These are phyloP conservation scores for Carposina sasakii DNA, from an alignment of 1,140 invertebrate genomes.

Conservation along the genomic window DNA sequence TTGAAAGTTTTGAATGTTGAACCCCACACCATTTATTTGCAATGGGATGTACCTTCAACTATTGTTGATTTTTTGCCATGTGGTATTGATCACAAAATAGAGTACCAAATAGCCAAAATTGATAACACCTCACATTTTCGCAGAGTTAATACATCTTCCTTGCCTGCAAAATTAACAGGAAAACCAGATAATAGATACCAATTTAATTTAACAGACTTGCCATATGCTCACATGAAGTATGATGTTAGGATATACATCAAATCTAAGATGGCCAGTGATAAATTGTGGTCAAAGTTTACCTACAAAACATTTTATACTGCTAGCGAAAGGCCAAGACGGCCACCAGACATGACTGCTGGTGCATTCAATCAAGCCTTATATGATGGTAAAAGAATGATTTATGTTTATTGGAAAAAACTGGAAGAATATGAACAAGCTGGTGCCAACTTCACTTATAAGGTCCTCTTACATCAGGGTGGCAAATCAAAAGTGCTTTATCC, in stretches of 20 bases:
- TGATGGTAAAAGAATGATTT: conserved; percentile 71
- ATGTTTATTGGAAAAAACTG: conserved; percentile 81
- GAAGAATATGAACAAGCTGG: conserved; percentile 72
- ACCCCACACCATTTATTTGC: conserved; percentile 72
- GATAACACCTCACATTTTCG: conserved; percentile 73
- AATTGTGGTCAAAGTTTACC: conserved; percentile 78
- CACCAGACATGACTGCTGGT: conserved; percentile 77
- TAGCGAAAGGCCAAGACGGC: conserved; percentile 73
- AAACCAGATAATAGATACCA: conserved; percentile 41
- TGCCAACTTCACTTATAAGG: conserved; percentile 56
- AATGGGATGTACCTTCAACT: conserved; percentile 75
- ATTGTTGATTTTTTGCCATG: conserved; percentile 73
- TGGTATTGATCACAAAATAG: conserved; percentile 75
- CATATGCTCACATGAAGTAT: conserved; percentile 79
- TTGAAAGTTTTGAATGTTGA: conserved; percentile 73
- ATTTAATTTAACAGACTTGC: conserved; percentile 74
- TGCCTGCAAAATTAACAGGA: conserved; percentile 34
- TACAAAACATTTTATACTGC: conserved; percentile 74
- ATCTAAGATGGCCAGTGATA: conserved; percentile 68
- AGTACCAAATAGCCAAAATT: conserved; percentile 77
- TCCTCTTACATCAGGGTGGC: conserved; percentile 31
- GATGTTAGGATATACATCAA: conserved; percentile 79
- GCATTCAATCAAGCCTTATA: conserved; percentile 76
- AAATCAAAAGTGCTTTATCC: conserved; percentile 37
- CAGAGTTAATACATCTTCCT: conserved; percentile 42